Base-by-base conservation (phyloP, 2,113 vertebrate genomes). In the Melospiza georgiana region DNA sequence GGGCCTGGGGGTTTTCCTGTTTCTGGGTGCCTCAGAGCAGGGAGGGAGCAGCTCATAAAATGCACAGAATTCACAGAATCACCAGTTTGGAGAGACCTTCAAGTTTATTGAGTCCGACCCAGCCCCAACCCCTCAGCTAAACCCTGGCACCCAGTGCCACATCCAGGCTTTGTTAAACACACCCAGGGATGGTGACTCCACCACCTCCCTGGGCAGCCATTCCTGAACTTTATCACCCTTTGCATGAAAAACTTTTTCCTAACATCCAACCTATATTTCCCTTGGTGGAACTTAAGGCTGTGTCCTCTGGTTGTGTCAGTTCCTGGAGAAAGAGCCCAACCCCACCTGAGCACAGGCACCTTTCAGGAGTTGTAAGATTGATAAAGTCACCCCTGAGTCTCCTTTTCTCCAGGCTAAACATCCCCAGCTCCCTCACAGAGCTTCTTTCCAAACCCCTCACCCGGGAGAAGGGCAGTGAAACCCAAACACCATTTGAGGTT, bases 391-490 rank as follows among this genome's bases (percentile, higher is more conserved):
- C 23, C 2, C 58, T 59, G 15, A 35, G 10, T 35, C 23, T 59
- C 58, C n/a, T 25, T 25, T 59, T 25, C 13, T 35, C 22, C 33
- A n/a, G 33, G 55, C 33, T 22, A 3, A n/a, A 3, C 55, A 58
- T 21, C 20, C 57, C 33, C 57, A 58, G 9, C 33, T 58, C 57
- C 22, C 57, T 24, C 37, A 39, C 37, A 39, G 37, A 39, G 37
- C 37, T 39, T 39, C 37, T 39, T 39, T 59, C n/a, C n/a, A 24
- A 59, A 3, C n/a, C 23, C 15, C 58, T 4, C 0, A 4, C 2
- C 41, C 28, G 2, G 0, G 22, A 58, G 72, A 41, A 74, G 30
- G 4, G 57, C 76, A 20, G 51, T 1, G 7, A 30, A 43, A 49
- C 5, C 1, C 73, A 28, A 28, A 39, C 4, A 39, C 37, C 10